A percentile compares a stretch with the other conserved stretches of the same genome.
Conservation (phyloP, 2,797 vertebrate species). For the Aldrovandia affinis region DNA sequence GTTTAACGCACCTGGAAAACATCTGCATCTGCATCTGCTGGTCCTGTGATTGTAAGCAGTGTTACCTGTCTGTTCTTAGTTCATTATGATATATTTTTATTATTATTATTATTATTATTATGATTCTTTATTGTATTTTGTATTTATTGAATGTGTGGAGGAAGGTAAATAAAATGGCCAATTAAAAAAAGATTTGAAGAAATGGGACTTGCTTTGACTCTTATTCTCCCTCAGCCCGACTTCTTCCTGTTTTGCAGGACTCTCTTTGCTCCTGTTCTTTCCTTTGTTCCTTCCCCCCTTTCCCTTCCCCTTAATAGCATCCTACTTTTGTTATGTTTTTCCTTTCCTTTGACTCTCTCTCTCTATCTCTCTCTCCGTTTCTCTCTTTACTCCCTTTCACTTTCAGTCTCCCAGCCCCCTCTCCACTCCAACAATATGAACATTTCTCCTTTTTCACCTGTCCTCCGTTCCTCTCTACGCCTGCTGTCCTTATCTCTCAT, state of each 20-base stretch:
- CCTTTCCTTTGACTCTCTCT: neutral
- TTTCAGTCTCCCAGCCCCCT: neutral
- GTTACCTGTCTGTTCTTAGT: slow-evolving; percentile 45
- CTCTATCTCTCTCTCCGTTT: neutral
- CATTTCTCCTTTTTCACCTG: neutral
- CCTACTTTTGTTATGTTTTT: neutral
- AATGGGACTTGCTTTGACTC: slow-evolving; percentile 32
- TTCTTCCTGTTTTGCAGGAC: neutral
- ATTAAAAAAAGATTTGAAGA: slow-evolving; percentile 48
- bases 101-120: slow-evolving; percentile 60
- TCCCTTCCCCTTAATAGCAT: neutral
- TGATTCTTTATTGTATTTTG: slow-evolving; percentile 73
- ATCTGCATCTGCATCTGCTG: neutral
- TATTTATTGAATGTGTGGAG: slow-evolving; percentile 79
- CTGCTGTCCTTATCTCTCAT: neutral
- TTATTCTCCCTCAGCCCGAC: slow-evolving; percentile 31
- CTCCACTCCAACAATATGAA: neutral
- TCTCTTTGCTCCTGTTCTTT: neutral
- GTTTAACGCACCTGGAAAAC: neutral
- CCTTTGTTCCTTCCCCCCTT: neutral
- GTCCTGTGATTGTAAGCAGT: neutral
- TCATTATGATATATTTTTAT: slow-evolving; percentile 55
- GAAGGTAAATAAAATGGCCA: slow-evolving; percentile 53
- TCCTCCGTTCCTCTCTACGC: slow-evolving; percentile 12
- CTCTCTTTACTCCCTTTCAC: neutral